These are phyloP conservation scores for Sigmodon hispidus DNA, from an alignment of 2,113 vertebrate genomes.

Conservation along the genomic window DNA sequence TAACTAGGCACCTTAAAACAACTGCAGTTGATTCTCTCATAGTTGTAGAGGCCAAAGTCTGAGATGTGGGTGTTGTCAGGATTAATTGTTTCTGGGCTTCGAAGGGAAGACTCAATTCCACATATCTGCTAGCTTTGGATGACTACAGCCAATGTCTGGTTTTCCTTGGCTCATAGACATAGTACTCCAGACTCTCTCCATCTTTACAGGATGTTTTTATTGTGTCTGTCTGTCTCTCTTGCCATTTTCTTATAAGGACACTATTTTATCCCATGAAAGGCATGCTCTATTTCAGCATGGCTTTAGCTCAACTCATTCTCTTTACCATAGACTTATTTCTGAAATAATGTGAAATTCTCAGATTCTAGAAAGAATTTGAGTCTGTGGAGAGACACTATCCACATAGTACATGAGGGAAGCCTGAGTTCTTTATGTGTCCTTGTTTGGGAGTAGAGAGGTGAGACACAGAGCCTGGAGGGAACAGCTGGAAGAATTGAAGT, in stretches of 20 bases:
- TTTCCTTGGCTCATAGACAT: not conserved
- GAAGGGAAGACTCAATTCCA: not conserved
- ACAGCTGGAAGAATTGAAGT: not conserved
- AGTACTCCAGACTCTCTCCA: not conserved
- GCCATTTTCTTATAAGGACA: not conserved
- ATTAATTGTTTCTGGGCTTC: not conserved
- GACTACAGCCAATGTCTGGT: not conserved
- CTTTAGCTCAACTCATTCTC: not conserved
- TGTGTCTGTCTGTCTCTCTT: not conserved
- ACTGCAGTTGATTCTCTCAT: not conserved
- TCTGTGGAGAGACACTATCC: not conserved
- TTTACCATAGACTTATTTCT: not conserved
- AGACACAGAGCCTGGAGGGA: not conserved
- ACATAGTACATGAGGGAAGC: not conserved
- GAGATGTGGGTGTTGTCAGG: not conserved
- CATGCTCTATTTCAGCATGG: not conserved
- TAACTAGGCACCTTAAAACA: not conserved
- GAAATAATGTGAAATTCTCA: not conserved
- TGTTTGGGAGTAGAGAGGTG: not conserved
- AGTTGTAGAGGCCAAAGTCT: not conserved
- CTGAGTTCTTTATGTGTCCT: not conserved
- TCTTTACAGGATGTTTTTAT: not conserved
- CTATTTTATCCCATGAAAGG: not conserved
- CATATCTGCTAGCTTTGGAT: not conserved
- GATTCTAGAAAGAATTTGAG: not conserved